Evolutionary conservation across 2,888 invertebrate species (phyloP).

Genomic region (Ligdia adustata): DNA sequence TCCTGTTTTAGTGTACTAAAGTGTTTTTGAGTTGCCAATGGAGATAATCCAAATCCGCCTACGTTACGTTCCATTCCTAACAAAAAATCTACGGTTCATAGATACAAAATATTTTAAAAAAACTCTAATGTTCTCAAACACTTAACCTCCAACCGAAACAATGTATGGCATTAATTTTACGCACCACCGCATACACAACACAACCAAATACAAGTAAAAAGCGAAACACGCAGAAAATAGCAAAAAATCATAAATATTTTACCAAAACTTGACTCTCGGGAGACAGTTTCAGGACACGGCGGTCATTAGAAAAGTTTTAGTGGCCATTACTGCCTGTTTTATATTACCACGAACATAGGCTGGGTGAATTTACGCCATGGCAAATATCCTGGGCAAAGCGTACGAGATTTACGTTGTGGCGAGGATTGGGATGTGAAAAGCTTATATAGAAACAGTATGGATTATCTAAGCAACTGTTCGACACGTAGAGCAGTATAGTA

Average conservation of each 20-base stretch:
- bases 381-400: slow-evolving; percentile 28
- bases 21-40: too few relatives aligned
- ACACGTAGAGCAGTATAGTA: too few relatives aligned
- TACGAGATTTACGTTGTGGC: slow-evolving; percentile 18
- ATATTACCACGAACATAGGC: slow-evolving; percentile 57
- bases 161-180: too few relatives aligned
- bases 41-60: too few relatives aligned
- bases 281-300: slow-evolving; percentile 70
- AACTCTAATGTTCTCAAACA: too few relatives aligned
- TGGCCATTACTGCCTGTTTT: slow-evolving; percentile 70
- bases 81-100: too few relatives aligned
- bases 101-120: too few relatives aligned
- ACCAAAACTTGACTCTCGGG: slow-evolving; percentile 61
- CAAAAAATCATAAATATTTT: slow-evolving; percentile 62
- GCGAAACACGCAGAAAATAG: slow-evolving; percentile 33
- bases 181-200: slow-evolving; percentile 29
- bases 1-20: too few relatives aligned
- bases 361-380: slow-evolving; percentile 55
- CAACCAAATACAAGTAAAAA: slow-evolving; percentile 25
- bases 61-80: too few relatives aligned
- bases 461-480: neutral
- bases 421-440: slow-evolving; percentile 3
- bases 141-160: too few relatives aligned
- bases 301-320: slow-evolving; percentile 77
- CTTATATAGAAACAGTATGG: slow-evolving; percentile 4